A percentile compares a stretch with the other conserved stretches of the same genome.
Evolutionary conservation across 2,888 invertebrate genomes (phyloP).

Genomic region (Lobophora halterata): DNA sequence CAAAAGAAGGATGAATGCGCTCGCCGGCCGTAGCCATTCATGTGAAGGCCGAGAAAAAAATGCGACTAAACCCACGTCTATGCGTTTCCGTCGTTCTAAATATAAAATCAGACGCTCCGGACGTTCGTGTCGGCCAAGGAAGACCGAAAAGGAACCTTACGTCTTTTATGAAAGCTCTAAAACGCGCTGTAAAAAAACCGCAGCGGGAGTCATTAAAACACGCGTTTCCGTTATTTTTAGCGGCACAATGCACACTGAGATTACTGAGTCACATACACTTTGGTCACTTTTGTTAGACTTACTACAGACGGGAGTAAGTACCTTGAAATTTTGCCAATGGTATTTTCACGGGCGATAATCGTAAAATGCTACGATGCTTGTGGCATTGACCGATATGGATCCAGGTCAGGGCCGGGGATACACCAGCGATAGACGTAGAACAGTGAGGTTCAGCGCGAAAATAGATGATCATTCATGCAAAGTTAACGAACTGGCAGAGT

Average conservation of each 20-base stretch:
- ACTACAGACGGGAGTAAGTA: conserved; percentile 73
- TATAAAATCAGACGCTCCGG: conserved; percentile 57
- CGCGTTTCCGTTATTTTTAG: conserved; percentile 39
- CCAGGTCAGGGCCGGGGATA: conserved; percentile 62
- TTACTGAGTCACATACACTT: conserved; percentile 60
- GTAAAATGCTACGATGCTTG: conserved; percentile 66
- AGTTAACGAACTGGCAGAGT: conserved; percentile 25
- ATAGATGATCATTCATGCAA: conserved; percentile 26
- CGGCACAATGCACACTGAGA: conserved; percentile 26
- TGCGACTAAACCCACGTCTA: conserved; percentile 37
- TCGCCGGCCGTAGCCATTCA: conserved; percentile 67
- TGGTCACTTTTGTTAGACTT: conserved; percentile 62
- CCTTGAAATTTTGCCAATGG: conserved; percentile 79
- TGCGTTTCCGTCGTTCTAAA: conserved; percentile 75
- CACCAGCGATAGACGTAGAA: conserved; percentile 47
- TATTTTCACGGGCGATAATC: conserved; percentile 70
- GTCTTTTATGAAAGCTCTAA: conserved; percentile 34
- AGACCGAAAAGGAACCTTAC: conserved; percentile 49
- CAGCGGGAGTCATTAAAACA: conserved; percentile 51
- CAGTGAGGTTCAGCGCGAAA: conserved; percentile 29
- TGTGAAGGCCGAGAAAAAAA: conserved; percentile 67
- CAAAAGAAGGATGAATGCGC: conserved; percentile 38
- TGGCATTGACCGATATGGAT: conserved; percentile 74
- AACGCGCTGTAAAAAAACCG: conserved; percentile 45
- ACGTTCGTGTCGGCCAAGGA: no score